These are phyloP conservation scores for Hyla sarda DNA, from an alignment of 2,113 vertebrate species.

Conservation along the genomic window DNA sequence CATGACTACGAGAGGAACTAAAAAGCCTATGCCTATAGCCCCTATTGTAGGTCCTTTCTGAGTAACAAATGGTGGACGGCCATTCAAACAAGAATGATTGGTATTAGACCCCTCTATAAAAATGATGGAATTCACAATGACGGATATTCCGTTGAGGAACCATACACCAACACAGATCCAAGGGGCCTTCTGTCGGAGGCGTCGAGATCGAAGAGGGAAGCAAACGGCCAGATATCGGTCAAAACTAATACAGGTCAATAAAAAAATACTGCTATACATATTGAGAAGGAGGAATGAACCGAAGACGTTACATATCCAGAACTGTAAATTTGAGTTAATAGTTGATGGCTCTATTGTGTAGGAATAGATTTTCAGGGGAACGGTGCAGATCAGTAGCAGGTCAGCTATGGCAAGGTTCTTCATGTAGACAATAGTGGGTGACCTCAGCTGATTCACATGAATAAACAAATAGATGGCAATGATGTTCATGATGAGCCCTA, in stretches of 20 bases:
- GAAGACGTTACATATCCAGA: slow-evolving; percentile 58
- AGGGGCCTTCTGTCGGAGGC: slow-evolving; percentile 65
- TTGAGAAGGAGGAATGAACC: slow-evolving; percentile 72
- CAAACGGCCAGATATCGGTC: slow-evolving; percentile 74
- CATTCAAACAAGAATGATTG: slow-evolving; percentile 62
- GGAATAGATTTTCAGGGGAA: slow-evolving; percentile 71
- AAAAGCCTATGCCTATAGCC: slow-evolving; percentile 67
- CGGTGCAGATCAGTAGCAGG: slow-evolving; percentile 67
- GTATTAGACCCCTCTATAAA: accelerated
- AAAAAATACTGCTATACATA: slow-evolving; percentile 79
- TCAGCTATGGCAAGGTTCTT: slow-evolving; percentile 73
- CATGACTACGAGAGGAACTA: slow-evolving; percentile 68
- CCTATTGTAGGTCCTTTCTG: neutral
- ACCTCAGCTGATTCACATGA: slow-evolving; percentile 60
- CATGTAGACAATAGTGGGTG: slow-evolving; percentile 75
- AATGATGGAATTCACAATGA: slow-evolving; percentile 64
- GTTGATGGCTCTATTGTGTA: slow-evolving; percentile 27
- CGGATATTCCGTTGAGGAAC: slow-evolving; percentile 67
- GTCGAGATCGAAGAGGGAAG: slow-evolving; percentile 68
- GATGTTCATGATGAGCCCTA: slow-evolving; percentile 47
- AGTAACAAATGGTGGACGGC: slow-evolving; percentile 60
- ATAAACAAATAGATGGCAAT: slow-evolving; percentile 46
- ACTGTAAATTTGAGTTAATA: neutral
- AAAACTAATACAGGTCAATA: slow-evolving; percentile 72
- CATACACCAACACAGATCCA: slow-evolving; percentile 70